Evolutionary conservation across 2,113 vertebrate species (phyloP).

Genomic region (Xiphophorus couchianus): DNA sequence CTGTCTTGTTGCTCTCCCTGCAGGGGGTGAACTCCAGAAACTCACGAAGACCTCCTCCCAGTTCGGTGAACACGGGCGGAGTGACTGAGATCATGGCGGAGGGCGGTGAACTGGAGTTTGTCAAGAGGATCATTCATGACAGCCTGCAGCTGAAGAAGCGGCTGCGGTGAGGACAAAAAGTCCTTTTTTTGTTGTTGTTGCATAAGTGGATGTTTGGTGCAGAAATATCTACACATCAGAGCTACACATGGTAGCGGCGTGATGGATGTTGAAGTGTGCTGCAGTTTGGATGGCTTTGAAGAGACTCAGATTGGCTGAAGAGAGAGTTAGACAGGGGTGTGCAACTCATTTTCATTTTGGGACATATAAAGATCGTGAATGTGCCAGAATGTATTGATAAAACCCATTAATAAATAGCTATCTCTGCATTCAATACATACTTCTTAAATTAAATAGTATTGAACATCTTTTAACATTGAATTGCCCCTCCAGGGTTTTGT

Average conservation of each 20-base stretch:
- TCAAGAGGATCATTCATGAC: slow-evolving; percentile 99
- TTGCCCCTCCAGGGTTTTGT: no score
- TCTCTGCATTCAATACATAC: no score
- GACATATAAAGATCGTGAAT: no score
- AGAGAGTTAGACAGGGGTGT: not conserved
- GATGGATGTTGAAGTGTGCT: slow-evolving; percentile 14
- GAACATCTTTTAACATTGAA: no score
- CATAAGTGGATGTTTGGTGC: not conserved
- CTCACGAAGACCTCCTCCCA: slow-evolving; percentile 93
- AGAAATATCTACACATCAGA: not conserved
- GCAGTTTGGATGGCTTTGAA: slow-evolving; percentile 12
- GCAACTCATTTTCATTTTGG: no score
- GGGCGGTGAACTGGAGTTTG: slow-evolving; percentile 97
- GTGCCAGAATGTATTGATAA: no score
- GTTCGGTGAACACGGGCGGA: slow-evolving; percentile 97
- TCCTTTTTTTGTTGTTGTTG: not conserved
- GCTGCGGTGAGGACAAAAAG: slow-evolving; percentile 81
- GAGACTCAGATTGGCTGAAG: slow-evolving; percentile 35
- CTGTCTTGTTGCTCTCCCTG: slow-evolving; percentile 42
- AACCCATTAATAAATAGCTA: no score
- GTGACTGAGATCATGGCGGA: slow-evolving; percentile 99
- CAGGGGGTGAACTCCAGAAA: slow-evolving; percentile 98
- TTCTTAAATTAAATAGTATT: no score
- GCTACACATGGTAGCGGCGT: not conserved
- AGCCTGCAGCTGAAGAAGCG: slow-evolving; percentile 95